Percentiles rank a stretch among this genome's conserved stretches.
Evolutionary conservation across 2,888 invertebrate genomes (phyloP).

Genomic region (Peribatodes rhomboidaria): DNA sequence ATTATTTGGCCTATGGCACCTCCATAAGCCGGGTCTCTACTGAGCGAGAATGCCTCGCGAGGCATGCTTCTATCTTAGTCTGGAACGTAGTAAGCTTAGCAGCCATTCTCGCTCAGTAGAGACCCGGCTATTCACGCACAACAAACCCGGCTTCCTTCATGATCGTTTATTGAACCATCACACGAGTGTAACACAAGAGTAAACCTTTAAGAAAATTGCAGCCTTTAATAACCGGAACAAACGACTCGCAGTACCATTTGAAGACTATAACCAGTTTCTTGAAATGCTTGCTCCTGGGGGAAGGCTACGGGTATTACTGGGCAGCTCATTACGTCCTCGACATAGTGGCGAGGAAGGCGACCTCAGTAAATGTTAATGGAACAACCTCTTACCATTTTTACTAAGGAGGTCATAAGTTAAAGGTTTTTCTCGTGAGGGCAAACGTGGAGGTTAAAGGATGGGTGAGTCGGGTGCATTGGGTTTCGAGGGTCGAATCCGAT

Average conservation of each 20-base stretch:
- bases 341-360: conserved; percentile 6
- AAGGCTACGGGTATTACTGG: conserved; percentile 7
- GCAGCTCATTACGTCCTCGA: conserved; percentile 13
- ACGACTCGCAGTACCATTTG: conserved; percentile 5
- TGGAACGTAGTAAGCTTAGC: too few relatives aligned
- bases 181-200: background rate
- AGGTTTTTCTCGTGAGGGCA: conserved; percentile 10
- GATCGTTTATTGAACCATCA: background rate
- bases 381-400: conserved; percentile 1
- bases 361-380: conserved; percentile 24
- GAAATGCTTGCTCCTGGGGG: background rate
- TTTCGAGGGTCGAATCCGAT: conserved; percentile 1
- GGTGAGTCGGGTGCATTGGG: background rate
- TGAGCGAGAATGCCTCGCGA: too few relatives aligned
- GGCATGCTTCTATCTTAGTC: too few relatives aligned
- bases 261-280: background rate
- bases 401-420: conserved; percentile 10
- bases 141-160: background rate
- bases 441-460: background rate
- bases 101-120: too few relatives aligned
- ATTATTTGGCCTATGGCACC: too few relatives aligned
- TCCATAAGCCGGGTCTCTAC: too few relatives aligned
- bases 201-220: background rate
- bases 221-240: background rate
- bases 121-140: too few relatives aligned